Percentiles rank a stretch among this genome's conserved stretches.
phyloP scores from a whole-genome alignment of 1,140 invertebrate genomes.

The Leucophenga varia region DNA sequence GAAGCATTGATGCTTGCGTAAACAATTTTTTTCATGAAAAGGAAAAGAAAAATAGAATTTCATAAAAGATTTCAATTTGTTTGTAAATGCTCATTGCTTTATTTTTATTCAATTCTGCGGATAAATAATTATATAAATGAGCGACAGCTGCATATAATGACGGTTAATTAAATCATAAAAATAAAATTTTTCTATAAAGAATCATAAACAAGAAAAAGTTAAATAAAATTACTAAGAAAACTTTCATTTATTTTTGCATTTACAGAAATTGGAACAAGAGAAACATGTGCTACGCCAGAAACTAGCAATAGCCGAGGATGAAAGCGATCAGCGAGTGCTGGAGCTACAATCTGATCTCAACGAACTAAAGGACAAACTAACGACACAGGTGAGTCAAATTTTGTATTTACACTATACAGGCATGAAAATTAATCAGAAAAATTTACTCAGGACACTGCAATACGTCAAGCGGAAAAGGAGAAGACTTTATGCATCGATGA shows the following conservation, averaged over 20 bases:
- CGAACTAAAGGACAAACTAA: conserved; percentile 69
- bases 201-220: no score
- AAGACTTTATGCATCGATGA: conserved; percentile 79
- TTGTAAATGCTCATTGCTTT: no score
- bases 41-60: no score
- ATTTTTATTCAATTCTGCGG: no score
- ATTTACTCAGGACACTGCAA: conserved; percentile 50
- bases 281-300: conserved; percentile 82
- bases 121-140: no score
- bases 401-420: not conserved
- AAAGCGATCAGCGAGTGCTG: conserved; percentile 83
- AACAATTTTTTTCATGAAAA: no score
- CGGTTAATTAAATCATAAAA: no score
- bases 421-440: not conserved
- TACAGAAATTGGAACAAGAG: conserved; percentile 90
- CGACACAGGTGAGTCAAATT: conserved; percentile 40
- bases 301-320: conserved; percentile 79
- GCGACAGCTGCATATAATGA: no score
- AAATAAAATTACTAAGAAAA: no score
- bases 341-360: conserved; percentile 86
- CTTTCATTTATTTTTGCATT: conserved; percentile 34
- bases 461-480: conserved; percentile 74
- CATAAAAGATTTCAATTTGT: no score
- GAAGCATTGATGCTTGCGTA: no score
- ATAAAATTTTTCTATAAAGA: no score